phyloP scores from a whole-genome alignment of 2,113 vertebrate species.

The Sula dactylatra region DNA sequence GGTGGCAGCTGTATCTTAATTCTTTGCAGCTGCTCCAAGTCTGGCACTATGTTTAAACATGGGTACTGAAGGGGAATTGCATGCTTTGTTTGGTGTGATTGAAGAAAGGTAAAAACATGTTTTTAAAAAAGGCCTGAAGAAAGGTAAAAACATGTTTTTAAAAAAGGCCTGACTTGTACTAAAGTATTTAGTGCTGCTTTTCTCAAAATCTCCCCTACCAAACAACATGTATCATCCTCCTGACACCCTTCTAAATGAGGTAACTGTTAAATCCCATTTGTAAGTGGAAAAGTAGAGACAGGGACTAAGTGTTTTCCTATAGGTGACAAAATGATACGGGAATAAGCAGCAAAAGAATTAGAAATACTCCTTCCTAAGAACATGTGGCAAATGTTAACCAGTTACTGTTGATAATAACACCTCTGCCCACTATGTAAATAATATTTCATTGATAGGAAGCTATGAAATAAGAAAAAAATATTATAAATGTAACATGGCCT shows the following conservation, averaged over 20 bases:
- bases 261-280: neutral
- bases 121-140: neutral
- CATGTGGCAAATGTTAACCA: neutral
- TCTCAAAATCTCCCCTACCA: neutral
- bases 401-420: neutral
- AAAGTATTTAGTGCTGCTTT: neutral
- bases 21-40: neutral
- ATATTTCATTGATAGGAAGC: neutral
- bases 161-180: neutral
- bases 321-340: neutral
- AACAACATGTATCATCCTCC: neutral
- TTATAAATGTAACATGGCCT: neutral
- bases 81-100: neutral
- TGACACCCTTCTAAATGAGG: neutral
- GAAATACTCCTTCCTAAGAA: neutral
- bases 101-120: neutral
- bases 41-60: neutral
- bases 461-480: neutral
- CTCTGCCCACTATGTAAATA: neutral
- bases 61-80: neutral
- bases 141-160: neutral
- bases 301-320: neutral
- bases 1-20: neutral
- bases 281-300: neutral
- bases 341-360: neutral